phyloP scores from a whole-genome alignment of 1,140 invertebrate species.

The Hylaeus volcanicus region DNA sequence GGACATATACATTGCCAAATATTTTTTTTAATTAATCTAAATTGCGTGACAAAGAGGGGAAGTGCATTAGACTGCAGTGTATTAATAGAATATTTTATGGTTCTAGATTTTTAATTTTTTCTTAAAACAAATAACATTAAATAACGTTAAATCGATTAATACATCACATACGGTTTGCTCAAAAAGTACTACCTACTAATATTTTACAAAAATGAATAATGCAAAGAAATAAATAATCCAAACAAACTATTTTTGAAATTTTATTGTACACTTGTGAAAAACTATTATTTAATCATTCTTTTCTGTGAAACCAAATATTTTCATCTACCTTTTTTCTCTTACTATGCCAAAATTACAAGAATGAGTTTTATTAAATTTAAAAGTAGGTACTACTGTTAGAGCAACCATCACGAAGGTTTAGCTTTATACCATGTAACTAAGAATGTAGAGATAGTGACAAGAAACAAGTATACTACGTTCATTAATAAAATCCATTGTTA shows the following conservation, averaged over 20 bases:
- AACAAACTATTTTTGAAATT: no score
- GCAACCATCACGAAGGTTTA: not conserved
- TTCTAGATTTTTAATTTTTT: not conserved
- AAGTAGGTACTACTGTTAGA: not conserved
- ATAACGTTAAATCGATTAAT: constrained; percentile 2
- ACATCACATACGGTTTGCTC: constrained; percentile 3
- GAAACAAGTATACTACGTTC: constrained; percentile 12
- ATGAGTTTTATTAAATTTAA: not conserved
- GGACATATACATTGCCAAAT: not conserved
- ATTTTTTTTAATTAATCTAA: constrained; percentile 18
- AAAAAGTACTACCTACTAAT: not conserved
- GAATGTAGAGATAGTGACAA: not conserved
- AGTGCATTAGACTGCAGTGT: constrained; percentile 3
- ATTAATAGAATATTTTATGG: not conserved
- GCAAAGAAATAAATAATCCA: not conserved
- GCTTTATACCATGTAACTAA: not conserved
- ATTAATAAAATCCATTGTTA: not conserved
- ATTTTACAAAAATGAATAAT: not conserved
- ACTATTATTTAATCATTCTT: no score
- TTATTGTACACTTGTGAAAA: no score
- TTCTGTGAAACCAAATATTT: not conserved
- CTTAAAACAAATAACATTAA: not conserved
- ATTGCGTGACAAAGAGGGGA: not conserved
- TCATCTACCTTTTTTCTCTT: not conserved
- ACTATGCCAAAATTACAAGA: not conserved